Evolutionary conservation across 1,140 invertebrate species (phyloP), one percentile per base, ranked within the genome.

Genomic region (Sarcophaga bullata): DNA sequence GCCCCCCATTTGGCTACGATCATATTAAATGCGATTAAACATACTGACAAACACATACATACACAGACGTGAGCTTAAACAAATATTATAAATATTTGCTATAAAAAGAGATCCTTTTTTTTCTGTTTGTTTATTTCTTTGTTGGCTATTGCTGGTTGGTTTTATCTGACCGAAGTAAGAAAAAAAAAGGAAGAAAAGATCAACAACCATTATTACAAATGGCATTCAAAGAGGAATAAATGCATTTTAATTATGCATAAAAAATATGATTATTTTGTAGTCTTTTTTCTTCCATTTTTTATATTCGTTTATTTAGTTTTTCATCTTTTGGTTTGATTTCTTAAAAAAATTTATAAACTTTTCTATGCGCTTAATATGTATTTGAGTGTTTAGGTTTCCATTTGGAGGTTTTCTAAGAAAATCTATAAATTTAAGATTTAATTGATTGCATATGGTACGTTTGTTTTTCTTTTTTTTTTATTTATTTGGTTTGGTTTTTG

Each of bases 161-260:
- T 48, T 17, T 50, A 47, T 76, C 73, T 17, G 46, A 68, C 62
- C 62, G 19, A 58, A 58, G 6, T 58, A n/a, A 58, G 54, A 13
- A 58, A 58, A 68, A n/a, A 19, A n/a, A n/a, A n/a, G n/a, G n/a
- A 58, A 68, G 4, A 68, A 68, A 68, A 68, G 15, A 68, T 19
- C 17, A 13, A 58, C 7, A 15, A 1, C 15, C 7, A 58, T n/a
- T 10, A 52, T 10, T 52, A 73, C 73, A 15, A 37, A 37, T 37
- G 25, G 25, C 1, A 37, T 37, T 37, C 25, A 37, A 37, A 37
- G 25, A 37, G 25, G 6, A 76, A 76, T n/a, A 47, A 49, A 76
- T 49, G 9, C 49, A 76, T 17, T 76, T 76, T 76, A 76, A 76
- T 78, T 78, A 78, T 50, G 48, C 48, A 50, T 78, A 52, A 78